Evolutionary conservation across 2,888 invertebrate genomes (phyloP), one percentile per base, ranked within the genome.

Genomic region (Phyto melanocephala): DNA sequence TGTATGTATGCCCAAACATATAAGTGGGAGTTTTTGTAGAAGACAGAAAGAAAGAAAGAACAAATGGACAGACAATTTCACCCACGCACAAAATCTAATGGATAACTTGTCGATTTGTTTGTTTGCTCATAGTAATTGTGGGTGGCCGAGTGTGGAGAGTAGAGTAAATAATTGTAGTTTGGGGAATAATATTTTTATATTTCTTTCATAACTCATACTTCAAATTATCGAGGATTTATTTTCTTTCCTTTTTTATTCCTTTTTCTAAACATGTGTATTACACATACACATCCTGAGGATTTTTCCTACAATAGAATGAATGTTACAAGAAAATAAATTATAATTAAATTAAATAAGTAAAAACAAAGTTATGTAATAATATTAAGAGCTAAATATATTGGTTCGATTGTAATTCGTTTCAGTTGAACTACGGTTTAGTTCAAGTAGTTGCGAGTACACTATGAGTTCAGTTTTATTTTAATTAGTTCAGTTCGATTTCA

Each of bases 141-240:
- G 6, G 5, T 45, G 15, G 7, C 33, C 40, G 35, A 20, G 33
- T 42, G 58, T 62, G 67, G n/a, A 67, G 28, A 50, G 60, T 11
- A 22, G 20, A 65, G 52, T 54, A 60, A 76, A 65, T 71, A 47
- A 76, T 77, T 62, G 71, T 1, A 60, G 60, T 76, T 81, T 52
- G 42, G 71, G 70, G 52, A 76, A 71, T 81, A 71, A 42, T 47
- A 71, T 52, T 52, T 62, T 45, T 58, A 47, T 42, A 35, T 47
- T 42, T 54, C 11, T 67, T 50, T 67, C n/a, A 37, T 11, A 37
- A 50, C 37, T 65, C 37, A 22, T 35, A 35, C 20, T 28, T 24
- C 3, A 8, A 22, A 1, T 47, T 47, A 47, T 47, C 11, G 20
- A 8, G 20, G 20, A 45, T 45, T 45, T 45, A 15, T 45, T 7